phyloP scores from a whole-genome alignment of 2,113 vertebrate species.

The Mystacornis crossleyi region DNA sequence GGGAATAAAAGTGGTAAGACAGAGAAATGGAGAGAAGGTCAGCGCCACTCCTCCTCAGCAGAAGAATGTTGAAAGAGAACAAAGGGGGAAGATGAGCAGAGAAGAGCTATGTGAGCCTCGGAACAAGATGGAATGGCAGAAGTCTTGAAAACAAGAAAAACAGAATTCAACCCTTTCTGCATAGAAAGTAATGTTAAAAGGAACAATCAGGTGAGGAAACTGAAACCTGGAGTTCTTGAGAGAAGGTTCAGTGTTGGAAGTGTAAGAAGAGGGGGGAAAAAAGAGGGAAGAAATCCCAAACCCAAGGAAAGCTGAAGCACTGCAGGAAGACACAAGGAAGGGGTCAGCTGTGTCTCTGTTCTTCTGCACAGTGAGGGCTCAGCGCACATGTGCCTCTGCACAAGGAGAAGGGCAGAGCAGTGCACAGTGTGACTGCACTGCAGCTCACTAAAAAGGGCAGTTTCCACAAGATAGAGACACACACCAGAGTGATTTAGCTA shows the following conservation, averaged over 20 bases:
- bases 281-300: neutral
- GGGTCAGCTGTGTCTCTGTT: neutral
- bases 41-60: neutral
- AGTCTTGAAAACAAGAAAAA: neutral
- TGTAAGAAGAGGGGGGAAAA: neutral
- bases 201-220: neutral
- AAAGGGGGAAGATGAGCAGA: neutral
- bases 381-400: fast-evolving
- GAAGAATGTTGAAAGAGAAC: neutral
- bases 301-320: neutral
- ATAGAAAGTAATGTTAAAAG: neutral
- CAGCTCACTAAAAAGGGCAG: neutral
- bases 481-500: neutral
- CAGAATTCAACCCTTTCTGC: neutral
- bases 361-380: fast-evolving
- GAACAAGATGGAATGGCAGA: neutral
- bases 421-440: neutral
- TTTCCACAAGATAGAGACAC: neutral
- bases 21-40: neutral
- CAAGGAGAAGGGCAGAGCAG: neutral
- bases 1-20: neutral
- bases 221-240: neutral
- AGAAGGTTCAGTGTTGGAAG: neutral
- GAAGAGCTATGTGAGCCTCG: neutral
- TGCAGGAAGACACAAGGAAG: neutral